Conservation (phyloP, 2,797 vertebrate species). For the Acipenser transmontanus region DNA sequence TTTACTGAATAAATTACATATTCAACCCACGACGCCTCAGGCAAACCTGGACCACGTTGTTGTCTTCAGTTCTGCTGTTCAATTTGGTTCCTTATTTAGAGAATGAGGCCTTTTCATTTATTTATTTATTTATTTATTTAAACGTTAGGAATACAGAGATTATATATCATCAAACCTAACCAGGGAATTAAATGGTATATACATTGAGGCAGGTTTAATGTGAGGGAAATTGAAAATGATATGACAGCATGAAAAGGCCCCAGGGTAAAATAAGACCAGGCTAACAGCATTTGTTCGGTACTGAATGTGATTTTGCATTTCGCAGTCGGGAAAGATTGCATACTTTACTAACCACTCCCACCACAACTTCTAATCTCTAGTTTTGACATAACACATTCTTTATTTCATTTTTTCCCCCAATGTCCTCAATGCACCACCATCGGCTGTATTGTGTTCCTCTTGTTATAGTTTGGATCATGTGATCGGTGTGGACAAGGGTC, state of each 20-base stretch:
- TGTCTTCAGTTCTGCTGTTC: not conserved
- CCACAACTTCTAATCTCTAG: no score
- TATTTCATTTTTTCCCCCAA: no score
- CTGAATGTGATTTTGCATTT: not conserved
- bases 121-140: not conserved
- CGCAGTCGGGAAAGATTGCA: not conserved
- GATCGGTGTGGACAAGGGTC: no score
- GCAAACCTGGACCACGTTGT: not conserved
- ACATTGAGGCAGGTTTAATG: not conserved
- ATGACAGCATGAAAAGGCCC: not conserved
- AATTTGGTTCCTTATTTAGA: not conserved
- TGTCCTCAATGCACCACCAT: no score
- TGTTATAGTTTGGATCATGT: no score
- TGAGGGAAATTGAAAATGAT: constrained; percentile 1
- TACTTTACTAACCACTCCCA: no score
- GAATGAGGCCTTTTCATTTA: not conserved
- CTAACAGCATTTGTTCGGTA: not conserved
- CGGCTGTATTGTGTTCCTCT: no score
- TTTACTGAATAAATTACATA: constrained; percentile 15
- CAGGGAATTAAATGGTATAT: not conserved
- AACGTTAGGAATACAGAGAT: not conserved
- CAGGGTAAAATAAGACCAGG: not conserved
- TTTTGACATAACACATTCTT: no score
- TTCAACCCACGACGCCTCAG: not conserved
- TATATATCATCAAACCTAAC: not conserved